Percentiles rank a stretch among this genome's conserved stretches.
Conservation (phyloP, 2,888 invertebrate genomes). For the Mythimna vitellina region DNA sequence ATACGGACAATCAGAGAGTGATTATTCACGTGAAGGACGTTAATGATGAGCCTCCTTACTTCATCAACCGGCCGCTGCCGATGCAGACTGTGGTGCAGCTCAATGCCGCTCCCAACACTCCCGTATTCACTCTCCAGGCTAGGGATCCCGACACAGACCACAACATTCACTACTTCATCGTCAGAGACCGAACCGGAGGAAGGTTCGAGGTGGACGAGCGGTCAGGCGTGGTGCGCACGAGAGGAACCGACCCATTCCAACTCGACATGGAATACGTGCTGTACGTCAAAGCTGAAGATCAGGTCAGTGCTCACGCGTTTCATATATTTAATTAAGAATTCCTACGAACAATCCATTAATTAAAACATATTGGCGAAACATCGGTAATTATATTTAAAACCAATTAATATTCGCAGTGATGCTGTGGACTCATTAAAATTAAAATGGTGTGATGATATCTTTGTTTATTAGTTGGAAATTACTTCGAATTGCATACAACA, state of each 20-base stretch:
- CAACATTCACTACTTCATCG: slow-evolving; percentile 98
- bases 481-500: neutral
- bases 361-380: slow-evolving; percentile 31
- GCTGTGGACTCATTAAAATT: slow-evolving; percentile 25
- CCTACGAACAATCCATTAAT: slow-evolving; percentile 12
- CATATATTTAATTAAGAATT: slow-evolving; percentile 13
- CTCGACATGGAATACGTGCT: slow-evolving; percentile 99
- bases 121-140: slow-evolving; percentile 99
- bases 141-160: slow-evolving; percentile 99
- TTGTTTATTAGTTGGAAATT: slow-evolving; percentile 11
- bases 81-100: slow-evolving; percentile 99
- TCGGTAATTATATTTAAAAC: slow-evolving; percentile 18
- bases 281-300: slow-evolving; percentile 99
- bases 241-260: slow-evolving; percentile 97
- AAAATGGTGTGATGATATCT: slow-evolving; percentile 18
- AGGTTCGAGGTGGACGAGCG: slow-evolving; percentile 97
- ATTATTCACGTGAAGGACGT: slow-evolving; percentile 98
- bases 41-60: slow-evolving; percentile 99
- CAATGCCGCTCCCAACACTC: slow-evolving; percentile 98
- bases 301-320: slow-evolving; percentile 79
- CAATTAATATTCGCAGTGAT: slow-evolving; percentile 23
- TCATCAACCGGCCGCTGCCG: slow-evolving; percentile 98
- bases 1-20: slow-evolving; percentile 98
- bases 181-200: slow-evolving; percentile 96
- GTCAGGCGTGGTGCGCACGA: slow-evolving; percentile 97